phyloP scores from a whole-genome alignment of 2,797 vertebrate species.

The Lepilemur ruficaudatus region DNA sequence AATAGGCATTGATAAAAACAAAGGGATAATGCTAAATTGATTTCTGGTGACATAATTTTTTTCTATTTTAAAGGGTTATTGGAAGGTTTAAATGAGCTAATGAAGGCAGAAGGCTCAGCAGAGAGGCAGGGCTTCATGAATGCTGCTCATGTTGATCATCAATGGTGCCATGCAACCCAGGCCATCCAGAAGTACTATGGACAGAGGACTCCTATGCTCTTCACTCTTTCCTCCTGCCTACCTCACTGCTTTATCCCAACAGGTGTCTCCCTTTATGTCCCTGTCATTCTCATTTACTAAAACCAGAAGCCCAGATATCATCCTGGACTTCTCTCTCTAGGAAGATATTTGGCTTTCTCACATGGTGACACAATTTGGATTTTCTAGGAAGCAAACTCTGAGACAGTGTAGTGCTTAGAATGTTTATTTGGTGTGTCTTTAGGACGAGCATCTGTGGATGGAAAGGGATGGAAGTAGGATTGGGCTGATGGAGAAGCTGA shows the following conservation, averaged over 20 bases:
- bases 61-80: background rate
- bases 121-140: background rate
- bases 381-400: background rate
- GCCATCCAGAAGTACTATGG: background rate
- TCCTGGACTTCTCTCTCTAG: background rate
- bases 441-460: background rate
- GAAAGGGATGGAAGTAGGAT: background rate
- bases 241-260: background rate
- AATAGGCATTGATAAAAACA: background rate
- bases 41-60: background rate
- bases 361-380: background rate
- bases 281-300: background rate
- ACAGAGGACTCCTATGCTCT: no score
- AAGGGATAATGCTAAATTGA: background rate
- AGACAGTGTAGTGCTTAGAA: background rate
- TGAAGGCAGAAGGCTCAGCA: background rate
- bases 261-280: background rate
- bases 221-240: background rate
- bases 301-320: background rate
- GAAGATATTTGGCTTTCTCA: background rate
- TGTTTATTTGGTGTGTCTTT: background rate
- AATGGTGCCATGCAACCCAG: accelerated
- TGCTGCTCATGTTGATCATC: background rate
- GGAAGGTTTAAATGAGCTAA: background rate
- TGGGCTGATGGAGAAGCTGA: background rate